These are phyloP conservation scores for Mesocentrotus franciscanus DNA, from an alignment of 53 echinoderm and acorn worm genomes.

Conservation along the genomic window DNA sequence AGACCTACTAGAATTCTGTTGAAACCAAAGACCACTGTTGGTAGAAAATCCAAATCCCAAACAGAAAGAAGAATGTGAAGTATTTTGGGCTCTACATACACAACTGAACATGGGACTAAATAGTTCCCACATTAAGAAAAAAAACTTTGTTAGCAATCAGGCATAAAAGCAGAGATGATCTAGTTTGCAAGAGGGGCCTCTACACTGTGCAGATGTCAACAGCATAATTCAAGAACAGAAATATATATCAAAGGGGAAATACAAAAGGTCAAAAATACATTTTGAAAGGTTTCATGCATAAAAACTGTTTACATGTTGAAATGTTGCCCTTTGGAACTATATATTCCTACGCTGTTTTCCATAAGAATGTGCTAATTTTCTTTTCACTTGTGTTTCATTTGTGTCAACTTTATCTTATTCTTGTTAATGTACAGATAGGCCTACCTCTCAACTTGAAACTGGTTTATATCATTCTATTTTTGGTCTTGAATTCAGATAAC, in stretches of 20 bases:
- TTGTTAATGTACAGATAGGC: too few relatives aligned
- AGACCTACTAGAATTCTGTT: slow-evolving; percentile 13
- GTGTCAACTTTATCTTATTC: too few relatives aligned
- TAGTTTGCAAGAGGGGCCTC: neutral
- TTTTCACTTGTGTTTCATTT: too few relatives aligned
- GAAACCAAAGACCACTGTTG: slow-evolving; percentile 39
- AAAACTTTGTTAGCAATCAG: neutral
- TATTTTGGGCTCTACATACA: neutral
- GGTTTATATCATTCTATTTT: neutral
- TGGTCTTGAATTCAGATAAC: neutral
- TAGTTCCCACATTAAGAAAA: slow-evolving; percentile 9
- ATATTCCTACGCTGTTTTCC: too few relatives aligned
- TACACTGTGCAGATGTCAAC: too few relatives aligned
- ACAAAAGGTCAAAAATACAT: neutral
- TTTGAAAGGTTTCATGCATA: too few relatives aligned
- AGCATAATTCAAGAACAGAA: too few relatives aligned
- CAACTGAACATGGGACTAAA: neutral
- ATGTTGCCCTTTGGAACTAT: too few relatives aligned
- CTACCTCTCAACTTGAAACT: neutral
- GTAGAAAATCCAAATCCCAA: slow-evolving; percentile 34
- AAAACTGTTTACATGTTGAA: too few relatives aligned
- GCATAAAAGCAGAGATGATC: neutral
- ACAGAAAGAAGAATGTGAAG: slow-evolving; percentile 39
- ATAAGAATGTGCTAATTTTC: too few relatives aligned
- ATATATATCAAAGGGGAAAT: neutral